phyloP scores from a whole-genome alignment of 2,888 invertebrate species.

The Drepana falcataria region DNA sequence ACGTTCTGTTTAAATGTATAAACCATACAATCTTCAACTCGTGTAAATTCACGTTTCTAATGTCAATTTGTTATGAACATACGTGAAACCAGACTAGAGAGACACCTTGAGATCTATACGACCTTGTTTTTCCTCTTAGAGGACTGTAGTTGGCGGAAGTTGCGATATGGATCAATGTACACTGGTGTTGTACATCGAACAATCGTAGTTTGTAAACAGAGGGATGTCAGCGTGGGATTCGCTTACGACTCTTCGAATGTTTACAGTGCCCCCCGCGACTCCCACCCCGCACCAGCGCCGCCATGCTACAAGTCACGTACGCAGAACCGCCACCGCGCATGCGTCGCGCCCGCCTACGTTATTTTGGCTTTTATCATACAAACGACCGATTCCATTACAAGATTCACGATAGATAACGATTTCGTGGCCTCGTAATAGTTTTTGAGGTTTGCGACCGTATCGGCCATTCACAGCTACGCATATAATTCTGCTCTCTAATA shows the following conservation, averaged over 20 bases:
- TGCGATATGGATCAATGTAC: conserved; percentile 13
- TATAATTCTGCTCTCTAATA: conserved; percentile 4
- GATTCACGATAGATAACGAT: conserved; percentile 76
- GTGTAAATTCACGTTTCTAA: conserved; percentile 17
- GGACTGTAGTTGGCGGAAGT: conserved; percentile 3
- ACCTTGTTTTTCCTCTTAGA: background rate
- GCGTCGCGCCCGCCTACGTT: conserved; percentile 42
- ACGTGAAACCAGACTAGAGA: conserved; percentile 6
- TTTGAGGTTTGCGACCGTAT: background rate
- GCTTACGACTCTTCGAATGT: conserved; percentile 43
- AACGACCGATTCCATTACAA: conserved; percentile 39
- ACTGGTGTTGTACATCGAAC: conserved; percentile 22
- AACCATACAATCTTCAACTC: conserved; percentile 9
- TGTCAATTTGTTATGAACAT: conserved; percentile 14
- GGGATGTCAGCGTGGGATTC: conserved; percentile 46
- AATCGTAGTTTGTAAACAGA: conserved; percentile 49
- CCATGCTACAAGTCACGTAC: conserved; percentile 73
- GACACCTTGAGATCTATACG: conserved; percentile 4
- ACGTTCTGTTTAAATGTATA: background rate
- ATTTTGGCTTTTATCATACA: conserved; percentile 57
- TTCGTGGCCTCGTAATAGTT: conserved; percentile 7
- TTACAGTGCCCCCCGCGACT: conserved; percentile 37
- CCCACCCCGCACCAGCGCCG: conserved; percentile 26
- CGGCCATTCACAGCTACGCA: conserved; percentile 1
- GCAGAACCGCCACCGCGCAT: conserved; percentile 54